These are phyloP conservation scores for Indicator indicator DNA, from an alignment of 2,113 vertebrate species.

Conservation along the genomic window DNA sequence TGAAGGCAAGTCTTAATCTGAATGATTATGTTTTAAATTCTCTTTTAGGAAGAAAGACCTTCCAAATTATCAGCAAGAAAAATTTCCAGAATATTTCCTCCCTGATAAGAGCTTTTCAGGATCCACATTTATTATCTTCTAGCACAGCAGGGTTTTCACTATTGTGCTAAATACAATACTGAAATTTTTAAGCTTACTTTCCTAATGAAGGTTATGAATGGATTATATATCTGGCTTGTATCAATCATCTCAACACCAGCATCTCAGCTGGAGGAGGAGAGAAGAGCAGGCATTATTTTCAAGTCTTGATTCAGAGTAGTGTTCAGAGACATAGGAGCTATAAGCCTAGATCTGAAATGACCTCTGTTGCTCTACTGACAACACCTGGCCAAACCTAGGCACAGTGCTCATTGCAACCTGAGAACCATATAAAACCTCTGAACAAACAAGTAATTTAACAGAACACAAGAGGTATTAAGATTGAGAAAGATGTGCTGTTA, in stretches of 20 bases:
- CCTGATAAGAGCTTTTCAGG: neutral
- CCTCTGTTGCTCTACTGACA: too few relatives aligned
- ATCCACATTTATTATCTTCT: neutral
- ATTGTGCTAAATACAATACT: neutral
- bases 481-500: neutral
- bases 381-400: neutral
- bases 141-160: neutral
- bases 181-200: neutral
- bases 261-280: neutral
- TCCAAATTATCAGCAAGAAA: neutral
- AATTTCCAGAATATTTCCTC: neutral
- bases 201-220: neutral
- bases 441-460: neutral
- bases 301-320: neutral
- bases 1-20: neutral
- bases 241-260: neutral
- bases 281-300: neutral
- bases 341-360: neutral
- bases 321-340: neutral
- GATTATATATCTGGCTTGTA: neutral
- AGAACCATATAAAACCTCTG: neutral
- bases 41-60: neutral
- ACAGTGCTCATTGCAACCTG: neutral
- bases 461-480: neutral
- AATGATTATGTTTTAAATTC: neutral